Evolutionary conservation across 1,140 invertebrate species (phyloP).

Genomic region (Neodiprion lecontei): DNA sequence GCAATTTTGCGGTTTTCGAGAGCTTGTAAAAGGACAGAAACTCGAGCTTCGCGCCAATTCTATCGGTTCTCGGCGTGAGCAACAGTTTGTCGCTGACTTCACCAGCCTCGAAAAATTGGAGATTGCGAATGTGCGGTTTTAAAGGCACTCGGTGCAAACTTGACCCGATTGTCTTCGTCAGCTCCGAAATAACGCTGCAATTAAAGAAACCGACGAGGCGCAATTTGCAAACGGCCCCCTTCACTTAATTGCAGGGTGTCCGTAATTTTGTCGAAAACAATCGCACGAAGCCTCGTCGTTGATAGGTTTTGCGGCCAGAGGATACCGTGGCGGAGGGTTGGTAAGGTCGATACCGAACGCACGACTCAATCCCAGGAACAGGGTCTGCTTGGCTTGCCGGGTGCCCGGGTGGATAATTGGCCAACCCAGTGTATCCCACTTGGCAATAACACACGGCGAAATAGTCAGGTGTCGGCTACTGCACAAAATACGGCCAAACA

Average conservation of each 20-base stretch:
- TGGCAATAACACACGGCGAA: background rate
- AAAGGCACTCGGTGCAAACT: too few species aligned
- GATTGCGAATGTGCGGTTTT: too few species aligned
- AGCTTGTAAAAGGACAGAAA: too few species aligned
- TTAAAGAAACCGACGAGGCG: too few species aligned
- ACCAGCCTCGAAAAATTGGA: background rate
- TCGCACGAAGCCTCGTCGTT: background rate
- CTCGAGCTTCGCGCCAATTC: background rate
- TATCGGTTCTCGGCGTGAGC: background rate
- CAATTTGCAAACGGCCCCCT: background rate
- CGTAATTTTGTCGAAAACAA: constrained; percentile 3
- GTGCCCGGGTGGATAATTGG: background rate
- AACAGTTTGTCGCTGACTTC: background rate
- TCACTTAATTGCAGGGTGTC: background rate
- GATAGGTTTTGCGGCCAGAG: background rate
- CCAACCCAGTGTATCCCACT: background rate
- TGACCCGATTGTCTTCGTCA: too few species aligned
- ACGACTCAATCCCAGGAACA: background rate
- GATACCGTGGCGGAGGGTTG: background rate
- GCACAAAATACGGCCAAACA: too few species aligned
- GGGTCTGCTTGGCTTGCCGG: background rate
- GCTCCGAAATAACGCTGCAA: too few species aligned
- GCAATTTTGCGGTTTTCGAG: too few species aligned
- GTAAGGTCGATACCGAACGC: background rate
- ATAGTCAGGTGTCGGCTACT: too few species aligned